Conservation (phyloP, 1,140 invertebrate genomes). For the Musca domestica region DNA sequence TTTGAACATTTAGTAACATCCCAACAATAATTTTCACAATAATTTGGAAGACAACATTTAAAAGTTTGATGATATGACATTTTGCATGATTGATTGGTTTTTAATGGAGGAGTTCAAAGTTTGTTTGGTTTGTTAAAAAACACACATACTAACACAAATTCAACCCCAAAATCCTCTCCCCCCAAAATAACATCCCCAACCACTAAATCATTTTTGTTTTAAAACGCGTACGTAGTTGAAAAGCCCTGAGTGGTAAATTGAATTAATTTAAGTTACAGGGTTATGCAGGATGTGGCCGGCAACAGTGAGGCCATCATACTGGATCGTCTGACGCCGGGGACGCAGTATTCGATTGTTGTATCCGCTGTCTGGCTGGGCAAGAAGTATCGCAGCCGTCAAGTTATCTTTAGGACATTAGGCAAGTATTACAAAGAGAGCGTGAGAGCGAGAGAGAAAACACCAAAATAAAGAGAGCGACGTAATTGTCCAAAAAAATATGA, state of each 20-base stretch:
- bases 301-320: constrained; percentile 81
- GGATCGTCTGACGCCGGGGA: constrained; percentile 75
- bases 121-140: constrained; percentile 39
- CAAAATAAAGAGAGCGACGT: too few relatives aligned
- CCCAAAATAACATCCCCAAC: too few relatives aligned
- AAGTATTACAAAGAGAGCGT: constrained; percentile 41
- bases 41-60: too few relatives aligned
- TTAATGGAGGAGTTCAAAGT: constrained; percentile 22
- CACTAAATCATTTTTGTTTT: background rate
- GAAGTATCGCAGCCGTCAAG: constrained; percentile 75
- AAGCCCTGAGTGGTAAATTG: constrained; percentile 54
- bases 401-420: constrained; percentile 85
- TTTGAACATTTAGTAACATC: too few relatives aligned
- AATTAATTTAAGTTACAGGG: constrained; percentile 76
- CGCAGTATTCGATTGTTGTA: constrained; percentile 80
- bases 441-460: background rate
- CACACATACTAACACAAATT: too few relatives aligned
- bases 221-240: constrained; percentile 37
- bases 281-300: constrained; percentile 80
- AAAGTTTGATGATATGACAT: too few relatives aligned
- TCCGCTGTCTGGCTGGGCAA: constrained; percentile 75
- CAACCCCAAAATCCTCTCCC: too few relatives aligned
- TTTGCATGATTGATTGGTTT: too few relatives aligned
- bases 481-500: background rate
- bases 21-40: too few relatives aligned